A percentile compares a stretch with the other conserved stretches of the same genome.
Conservation (phyloP, 2,888 invertebrate species). For the Penaeus monodon region DNA sequence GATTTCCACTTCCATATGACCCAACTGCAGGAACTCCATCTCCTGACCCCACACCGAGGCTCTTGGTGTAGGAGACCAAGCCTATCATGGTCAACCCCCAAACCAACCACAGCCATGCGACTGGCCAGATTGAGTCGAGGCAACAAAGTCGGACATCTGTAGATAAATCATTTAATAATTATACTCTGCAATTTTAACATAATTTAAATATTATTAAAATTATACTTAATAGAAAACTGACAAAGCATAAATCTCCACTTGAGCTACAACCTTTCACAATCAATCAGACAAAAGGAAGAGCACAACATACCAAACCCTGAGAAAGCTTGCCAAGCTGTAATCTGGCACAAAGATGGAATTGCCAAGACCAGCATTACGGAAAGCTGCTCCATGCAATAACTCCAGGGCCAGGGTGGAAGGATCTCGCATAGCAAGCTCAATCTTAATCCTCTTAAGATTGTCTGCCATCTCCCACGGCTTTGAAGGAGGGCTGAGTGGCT, state of each 20-base stretch:
- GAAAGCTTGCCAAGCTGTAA: slow-evolving; percentile 80
- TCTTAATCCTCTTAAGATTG: slow-evolving; percentile 72
- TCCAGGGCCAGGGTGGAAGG: slow-evolving; percentile 74
- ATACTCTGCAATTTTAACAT: background rate
- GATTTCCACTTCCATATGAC: background rate
- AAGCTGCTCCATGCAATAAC: slow-evolving; percentile 90
- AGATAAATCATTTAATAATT: background rate
- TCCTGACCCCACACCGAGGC: slow-evolving; percentile 72
- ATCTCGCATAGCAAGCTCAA: slow-evolving; percentile 44
- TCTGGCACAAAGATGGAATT: slow-evolving; percentile 88
- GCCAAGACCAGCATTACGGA: slow-evolving; percentile 81
- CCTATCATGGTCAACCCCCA: slow-evolving; percentile 81
- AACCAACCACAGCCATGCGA: slow-evolving; percentile 82
- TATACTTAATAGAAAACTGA: background rate
- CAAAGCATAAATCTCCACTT: background rate
- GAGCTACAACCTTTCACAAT: slow-evolving; percentile 69
- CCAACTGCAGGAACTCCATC: too few species aligned
- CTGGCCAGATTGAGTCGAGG: slow-evolving; percentile 72
- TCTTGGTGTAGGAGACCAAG: slow-evolving; percentile 75
- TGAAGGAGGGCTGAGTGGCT: slow-evolving; percentile 83
- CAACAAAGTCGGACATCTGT: too few species aligned
- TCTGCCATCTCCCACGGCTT: slow-evolving; percentile 92
- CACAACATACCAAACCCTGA: slow-evolving; percentile 76
- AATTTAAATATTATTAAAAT: background rate
- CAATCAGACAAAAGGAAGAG: slow-evolving; percentile 67